Percentiles rank a stretch among this genome's conserved stretches.
phyloP scores from a whole-genome alignment of 92 coral and sea anemone genomes.

The Palythoa grandis region DNA sequence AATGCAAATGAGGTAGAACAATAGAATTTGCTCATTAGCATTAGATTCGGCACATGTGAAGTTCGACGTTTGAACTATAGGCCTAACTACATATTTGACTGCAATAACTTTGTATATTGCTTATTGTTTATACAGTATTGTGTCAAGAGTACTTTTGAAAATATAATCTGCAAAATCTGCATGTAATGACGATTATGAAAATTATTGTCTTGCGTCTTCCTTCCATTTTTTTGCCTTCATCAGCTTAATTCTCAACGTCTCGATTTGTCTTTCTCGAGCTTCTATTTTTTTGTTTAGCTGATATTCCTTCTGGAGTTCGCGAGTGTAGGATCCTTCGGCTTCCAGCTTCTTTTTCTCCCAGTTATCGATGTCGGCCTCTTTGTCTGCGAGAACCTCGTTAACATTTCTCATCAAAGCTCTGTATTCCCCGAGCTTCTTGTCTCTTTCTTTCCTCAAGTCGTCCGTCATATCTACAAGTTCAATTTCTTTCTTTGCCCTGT shows the following conservation, averaged over 20 bases:
- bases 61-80: too few species aligned
- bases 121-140: too few species aligned
- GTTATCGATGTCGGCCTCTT: constrained; percentile 43
- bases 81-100: too few species aligned
- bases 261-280: constrained; percentile 58
- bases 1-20: too few species aligned
- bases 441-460: constrained; percentile 51
- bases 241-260: constrained; percentile 50
- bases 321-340: constrained; percentile 48
- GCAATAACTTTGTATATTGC: too few species aligned
- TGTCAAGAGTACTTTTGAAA: not conserved
- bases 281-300: constrained; percentile 58
- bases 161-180: not conserved
- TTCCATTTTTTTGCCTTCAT: constrained; percentile 66
- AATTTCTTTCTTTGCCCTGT: constrained; percentile 49
- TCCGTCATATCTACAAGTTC: constrained; percentile 49
- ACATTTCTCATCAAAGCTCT: constrained; percentile 47
- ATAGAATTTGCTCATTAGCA: too few species aligned
- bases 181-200: not conserved
- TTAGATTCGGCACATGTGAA: too few species aligned
- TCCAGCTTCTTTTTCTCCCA: constrained; percentile 45
- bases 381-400: constrained; percentile 52
- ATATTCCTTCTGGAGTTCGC: constrained; percentile 49
- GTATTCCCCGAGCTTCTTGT: constrained; percentile 57
- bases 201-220: constrained; percentile 32